Evolutionary conservation across 23 tunicate genomes (phyloP).

Genomic region (Pegea sp.): DNA sequence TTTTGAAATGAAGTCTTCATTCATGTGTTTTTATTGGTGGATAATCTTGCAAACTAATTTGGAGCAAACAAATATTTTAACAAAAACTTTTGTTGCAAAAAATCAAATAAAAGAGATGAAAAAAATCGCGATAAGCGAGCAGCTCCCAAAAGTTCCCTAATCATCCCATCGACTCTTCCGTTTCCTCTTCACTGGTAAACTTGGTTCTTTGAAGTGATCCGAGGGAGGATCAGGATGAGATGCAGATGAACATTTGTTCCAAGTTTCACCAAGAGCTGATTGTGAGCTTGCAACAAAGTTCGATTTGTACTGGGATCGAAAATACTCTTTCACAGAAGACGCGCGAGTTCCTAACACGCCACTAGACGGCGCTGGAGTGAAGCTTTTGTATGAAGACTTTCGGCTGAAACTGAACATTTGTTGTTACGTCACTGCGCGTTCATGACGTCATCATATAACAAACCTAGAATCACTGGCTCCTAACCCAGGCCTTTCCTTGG

Average conservation of each 20-base stretch:
- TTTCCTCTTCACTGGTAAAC: slow-evolving; percentile 13
- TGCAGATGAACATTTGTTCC: slow-evolving; percentile 48
- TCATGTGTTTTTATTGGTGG: too few species aligned
- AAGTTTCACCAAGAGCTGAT: slow-evolving; percentile 10
- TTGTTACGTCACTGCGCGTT: not conserved
- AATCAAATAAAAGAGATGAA: too few species aligned
- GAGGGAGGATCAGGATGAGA: slow-evolving; percentile 8
- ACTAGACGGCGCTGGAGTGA: slow-evolving; percentile 15
- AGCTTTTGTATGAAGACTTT: slow-evolving; percentile 2
- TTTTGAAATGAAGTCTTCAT: too few species aligned
- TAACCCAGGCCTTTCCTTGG: slow-evolving; percentile 67
- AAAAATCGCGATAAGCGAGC: too few species aligned
- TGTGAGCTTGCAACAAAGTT: slow-evolving; percentile 61
- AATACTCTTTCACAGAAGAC: slow-evolving; percentile 79
- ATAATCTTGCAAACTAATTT: too few species aligned
- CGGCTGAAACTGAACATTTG: not conserved
- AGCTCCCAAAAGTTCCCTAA: too few species aligned
- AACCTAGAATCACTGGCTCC: slow-evolving; percentile 16
- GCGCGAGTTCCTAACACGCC: slow-evolving; percentile 89
- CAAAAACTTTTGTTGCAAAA: too few species aligned
- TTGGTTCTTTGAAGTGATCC: too few species aligned
- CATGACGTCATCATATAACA: not conserved
- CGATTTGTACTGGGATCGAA: slow-evolving; percentile 51
- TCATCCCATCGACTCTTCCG: slow-evolving; percentile 52
- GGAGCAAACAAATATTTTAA: too few species aligned